Conservation (phyloP, 2,113 vertebrate genomes). For the Cyprichromis sp. region DNA sequence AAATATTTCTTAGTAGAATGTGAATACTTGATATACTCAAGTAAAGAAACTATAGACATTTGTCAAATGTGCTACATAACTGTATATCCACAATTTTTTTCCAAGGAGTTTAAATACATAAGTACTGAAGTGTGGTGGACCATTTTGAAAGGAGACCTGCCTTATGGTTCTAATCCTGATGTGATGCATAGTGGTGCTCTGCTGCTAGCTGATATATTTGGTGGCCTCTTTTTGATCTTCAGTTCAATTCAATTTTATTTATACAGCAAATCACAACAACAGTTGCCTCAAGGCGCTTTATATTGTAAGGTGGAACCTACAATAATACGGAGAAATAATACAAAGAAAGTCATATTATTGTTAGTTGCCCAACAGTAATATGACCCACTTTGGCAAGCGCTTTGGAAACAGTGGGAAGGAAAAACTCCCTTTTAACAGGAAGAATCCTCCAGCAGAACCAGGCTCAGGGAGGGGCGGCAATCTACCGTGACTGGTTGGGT, state of each 20-base stretch:
- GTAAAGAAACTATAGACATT: neutral
- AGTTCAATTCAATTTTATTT: neutral
- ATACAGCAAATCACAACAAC: neutral
- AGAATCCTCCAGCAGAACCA: neutral
- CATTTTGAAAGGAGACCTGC: neutral
- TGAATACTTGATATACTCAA: neutral
- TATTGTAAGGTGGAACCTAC: neutral
- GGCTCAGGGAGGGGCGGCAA: neutral
- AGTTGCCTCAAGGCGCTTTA: neutral
- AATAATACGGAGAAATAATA: neutral
- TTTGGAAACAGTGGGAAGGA: neutral
- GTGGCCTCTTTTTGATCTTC: neutral
- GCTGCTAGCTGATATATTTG: neutral
- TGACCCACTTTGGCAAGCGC: neutral
- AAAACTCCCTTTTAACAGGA: neutral
- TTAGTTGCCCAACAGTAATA: neutral
- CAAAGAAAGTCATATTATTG: too few species aligned
- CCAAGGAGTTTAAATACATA: neutral
- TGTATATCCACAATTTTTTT: neutral
- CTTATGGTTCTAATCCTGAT: neutral
- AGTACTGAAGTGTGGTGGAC: neutral
- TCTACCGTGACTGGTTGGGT: neutral
- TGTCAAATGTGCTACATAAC: neutral
- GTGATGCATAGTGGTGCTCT: neutral
- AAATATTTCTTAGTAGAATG: neutral